Conservation (phyloP, 2,797 vertebrate species). For the Cygnus olor region DNA sequence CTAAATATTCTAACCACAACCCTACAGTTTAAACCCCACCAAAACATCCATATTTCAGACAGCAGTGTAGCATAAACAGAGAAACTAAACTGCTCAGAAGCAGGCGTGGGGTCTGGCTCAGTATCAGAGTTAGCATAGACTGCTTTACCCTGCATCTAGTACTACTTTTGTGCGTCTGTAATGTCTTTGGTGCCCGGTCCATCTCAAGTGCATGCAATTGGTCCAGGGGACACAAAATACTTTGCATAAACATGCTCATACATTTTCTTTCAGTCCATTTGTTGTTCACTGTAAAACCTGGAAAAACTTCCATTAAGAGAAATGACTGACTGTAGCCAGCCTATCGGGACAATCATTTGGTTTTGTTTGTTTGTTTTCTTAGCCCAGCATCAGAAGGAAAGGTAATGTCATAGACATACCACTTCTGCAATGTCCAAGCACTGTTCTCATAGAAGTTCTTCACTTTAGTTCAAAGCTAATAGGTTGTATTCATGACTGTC, state of each 20-base stretch:
- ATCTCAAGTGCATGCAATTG: not conserved
- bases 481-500: not conserved
- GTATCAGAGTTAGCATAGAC: not conserved
- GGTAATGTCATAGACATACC: not conserved
- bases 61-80: not conserved
- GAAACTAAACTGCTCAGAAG: not conserved
- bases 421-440: not conserved
- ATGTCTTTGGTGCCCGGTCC: not conserved
- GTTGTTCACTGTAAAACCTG: not conserved
- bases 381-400: not conserved
- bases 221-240: not conserved
- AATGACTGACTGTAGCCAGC: not conserved
- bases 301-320: not conserved
- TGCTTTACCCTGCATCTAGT: not conserved
- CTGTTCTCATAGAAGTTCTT: not conserved
- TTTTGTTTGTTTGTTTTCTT: not conserved
- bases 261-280: not conserved
- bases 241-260: accelerated
- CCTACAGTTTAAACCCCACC: not conserved
- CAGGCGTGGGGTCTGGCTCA: not conserved
- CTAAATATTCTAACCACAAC: not conserved
- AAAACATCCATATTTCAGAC: not conserved
- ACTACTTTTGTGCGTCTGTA: not conserved
- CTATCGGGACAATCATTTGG: not conserved
- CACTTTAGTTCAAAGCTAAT: not conserved